Conservation (phyloP, 2,888 invertebrate species). For the Synergus itoensis region DNA sequence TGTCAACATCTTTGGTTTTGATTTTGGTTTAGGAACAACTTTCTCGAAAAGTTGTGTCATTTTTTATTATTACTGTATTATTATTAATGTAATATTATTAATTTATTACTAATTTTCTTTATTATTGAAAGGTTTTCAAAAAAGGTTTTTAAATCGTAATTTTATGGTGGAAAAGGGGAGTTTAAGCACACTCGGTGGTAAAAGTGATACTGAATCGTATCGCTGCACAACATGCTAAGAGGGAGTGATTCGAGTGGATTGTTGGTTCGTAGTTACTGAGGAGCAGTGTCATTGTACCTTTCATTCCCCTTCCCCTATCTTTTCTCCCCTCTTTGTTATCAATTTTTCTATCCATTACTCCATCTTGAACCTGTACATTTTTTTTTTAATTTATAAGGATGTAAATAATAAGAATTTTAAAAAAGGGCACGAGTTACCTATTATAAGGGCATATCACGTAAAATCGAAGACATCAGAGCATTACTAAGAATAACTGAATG, state of each 20-base stretch:
- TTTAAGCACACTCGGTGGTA: constrained; percentile 19
- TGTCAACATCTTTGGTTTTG: not conserved
- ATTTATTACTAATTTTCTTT: not conserved
- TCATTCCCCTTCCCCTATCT: constrained; percentile 20
- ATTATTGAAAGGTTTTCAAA: not conserved
- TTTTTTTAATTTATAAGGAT: not conserved
- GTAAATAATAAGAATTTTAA: too few species aligned
- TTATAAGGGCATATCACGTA: not conserved
- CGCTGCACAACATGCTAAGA: constrained; percentile 19
- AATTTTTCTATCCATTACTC: not conserved
- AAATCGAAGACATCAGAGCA: not conserved
- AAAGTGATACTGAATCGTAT: constrained; percentile 35
- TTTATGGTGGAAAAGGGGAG: not conserved
- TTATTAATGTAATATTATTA: not conserved
- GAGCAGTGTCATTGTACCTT: constrained; percentile 35
- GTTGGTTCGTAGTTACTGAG: constrained; percentile 7
- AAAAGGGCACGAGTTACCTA: not conserved
- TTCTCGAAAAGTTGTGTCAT: constrained; percentile 32
- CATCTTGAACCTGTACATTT: not conserved
- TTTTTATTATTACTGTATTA: not conserved
- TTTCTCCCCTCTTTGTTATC: constrained; percentile 25
- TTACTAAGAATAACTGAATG: not conserved
- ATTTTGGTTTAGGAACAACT: not conserved
- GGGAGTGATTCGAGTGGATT: constrained; percentile 27
- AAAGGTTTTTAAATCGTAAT: not conserved